Base-by-base conservation (phyloP, 1,140 invertebrate species). In the Metaphire vulgaris region DNA sequence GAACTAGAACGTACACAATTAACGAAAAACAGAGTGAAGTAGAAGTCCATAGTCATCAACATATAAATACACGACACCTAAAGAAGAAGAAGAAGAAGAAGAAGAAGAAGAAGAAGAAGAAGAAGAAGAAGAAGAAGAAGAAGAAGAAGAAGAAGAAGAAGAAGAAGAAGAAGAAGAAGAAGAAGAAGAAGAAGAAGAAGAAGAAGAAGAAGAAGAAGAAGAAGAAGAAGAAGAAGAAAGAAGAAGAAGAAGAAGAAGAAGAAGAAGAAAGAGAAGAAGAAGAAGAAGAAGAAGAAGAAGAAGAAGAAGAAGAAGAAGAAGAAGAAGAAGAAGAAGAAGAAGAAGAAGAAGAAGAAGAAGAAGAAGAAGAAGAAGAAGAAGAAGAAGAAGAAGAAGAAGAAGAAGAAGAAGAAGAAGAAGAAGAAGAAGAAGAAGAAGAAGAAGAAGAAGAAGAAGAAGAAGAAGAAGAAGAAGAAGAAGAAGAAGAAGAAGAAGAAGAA, bases 401-500 rank as follows among this genome's bases (percentile, higher is more conserved):
- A 69, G 68, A 69, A 69, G 68, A 69, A 69, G 68, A 69, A 69
- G 68, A 69, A 69, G 68, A 69, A 69, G 68, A 69, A 69, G 68
- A 69, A 69, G 68, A 69, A 69, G 68, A 69, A 69, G 68, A 69
- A 69, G 68, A 69, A 2, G 68, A 69, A 69, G 68, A 69, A 69
- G 68, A 69, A 69, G 68, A 69, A 69, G 68, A 69, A 69, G 68
- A 69, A 69, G 68, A 69, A 69, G 68, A 69, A 69, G 68, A 69
- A 69, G 68, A 69, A 69, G 68, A 69, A 69, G 68, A 69, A 69
- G 68, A 69, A 69, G 68, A 69, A 69, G 68, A 69, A 69, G 68
- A 69, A 69, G 68, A 69, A 69, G 68, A 69, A 69, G 68, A 69
- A 69, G 68, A 69, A 69, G 68, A 69, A 69, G 68, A 69, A 69